phyloP scores from a whole-genome alignment of 2,797 vertebrate genomes.

The Malacoctenus gilli region DNA sequence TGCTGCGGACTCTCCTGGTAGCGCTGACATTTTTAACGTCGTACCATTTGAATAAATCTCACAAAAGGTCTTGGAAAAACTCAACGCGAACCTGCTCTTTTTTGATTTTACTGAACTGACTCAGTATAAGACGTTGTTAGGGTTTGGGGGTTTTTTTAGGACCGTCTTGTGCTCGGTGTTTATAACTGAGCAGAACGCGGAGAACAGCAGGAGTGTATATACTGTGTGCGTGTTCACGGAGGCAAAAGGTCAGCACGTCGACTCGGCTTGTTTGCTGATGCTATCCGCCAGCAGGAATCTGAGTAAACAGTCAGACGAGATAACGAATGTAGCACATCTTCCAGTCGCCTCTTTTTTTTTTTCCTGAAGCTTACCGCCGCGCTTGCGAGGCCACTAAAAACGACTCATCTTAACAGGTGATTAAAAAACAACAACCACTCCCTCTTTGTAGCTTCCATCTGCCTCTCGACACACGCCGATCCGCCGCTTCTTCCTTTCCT shows the following conservation, averaged over 20 bases:
- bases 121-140: too few species aligned
- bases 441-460: slow-evolving; percentile 1
- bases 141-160: too few species aligned
- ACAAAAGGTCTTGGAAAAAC: too few species aligned
- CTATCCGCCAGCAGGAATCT: slow-evolving; percentile 78
- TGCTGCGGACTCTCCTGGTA: too few species aligned
- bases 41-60: too few species aligned
- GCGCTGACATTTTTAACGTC: too few species aligned
- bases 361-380: too few species aligned
- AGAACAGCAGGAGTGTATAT: slow-evolving; percentile 41
- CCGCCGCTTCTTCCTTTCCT: slow-evolving; percentile 13
- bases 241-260: slow-evolving; percentile 68
- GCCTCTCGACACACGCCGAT: slow-evolving; percentile 17
- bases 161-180: too few species aligned
- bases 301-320: slow-evolving; percentile 78
- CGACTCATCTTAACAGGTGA: slow-evolving; percentile 6
- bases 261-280: slow-evolving; percentile 81
- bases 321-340: slow-evolving; percentile 71
- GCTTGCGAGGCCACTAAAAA: too few species aligned
- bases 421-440: slow-evolving; percentile 6
- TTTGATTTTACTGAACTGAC: too few species aligned
- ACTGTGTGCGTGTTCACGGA: slow-evolving; percentile 38
- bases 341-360: slow-evolving; percentile 29
- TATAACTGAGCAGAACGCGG: slow-evolving; percentile 43
- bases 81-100: too few species aligned